Evolutionary conservation across 2,888 invertebrate species (phyloP), one percentile per base, ranked within the genome.

Genomic region (Eupeodes luniger): DNA sequence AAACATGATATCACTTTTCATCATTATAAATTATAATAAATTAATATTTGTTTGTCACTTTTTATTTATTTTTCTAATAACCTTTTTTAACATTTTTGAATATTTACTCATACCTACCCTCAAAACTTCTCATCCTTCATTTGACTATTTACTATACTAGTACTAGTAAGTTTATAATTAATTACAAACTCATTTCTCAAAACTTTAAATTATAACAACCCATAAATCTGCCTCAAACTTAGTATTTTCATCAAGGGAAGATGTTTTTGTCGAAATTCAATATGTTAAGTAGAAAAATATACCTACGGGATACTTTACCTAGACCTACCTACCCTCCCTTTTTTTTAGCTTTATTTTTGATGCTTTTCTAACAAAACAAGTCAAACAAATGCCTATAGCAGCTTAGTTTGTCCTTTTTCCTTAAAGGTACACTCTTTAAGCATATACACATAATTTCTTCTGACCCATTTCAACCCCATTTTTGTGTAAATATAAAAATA

Each of bases 381-480:
- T 75, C 61, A 75, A 62, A 69, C 74, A 74, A 69, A 75, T 27
- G 49, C 27, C 14, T 77, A 83, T n/a, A 40, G 40, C 16, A 27
- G 27, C 27, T 27, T 27, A 27, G 27, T 27, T 59, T 72, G 51
- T 77, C 61, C 66, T 64, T 66, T 67, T 53, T 69, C 47, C 40
- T 40, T 40, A 40, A 40, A 40, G 5, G 47, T 47, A n/a, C 16
- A 49, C n/a, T 53, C 12, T 40, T 19, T n/a, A 44, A 51, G 36
- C 5, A 40, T 16, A 14, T 16, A 14, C 5, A 40, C 12, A 14
- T 62, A 59, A 67, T 67, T 40, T 66, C n/a, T n/a, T 74, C 49
- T 53, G 81, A 66, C 81, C 64, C 81, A 57, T 66, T 66, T 70
- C 76, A 55, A 75, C 76, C 67, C 81, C 57, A 55, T 61, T 49